A percentile compares a stretch with the other conserved stretches of the same genome.
Evolutionary conservation across 2,113 vertebrate genomes (phyloP).

Genomic region (Channa maculata): DNA sequence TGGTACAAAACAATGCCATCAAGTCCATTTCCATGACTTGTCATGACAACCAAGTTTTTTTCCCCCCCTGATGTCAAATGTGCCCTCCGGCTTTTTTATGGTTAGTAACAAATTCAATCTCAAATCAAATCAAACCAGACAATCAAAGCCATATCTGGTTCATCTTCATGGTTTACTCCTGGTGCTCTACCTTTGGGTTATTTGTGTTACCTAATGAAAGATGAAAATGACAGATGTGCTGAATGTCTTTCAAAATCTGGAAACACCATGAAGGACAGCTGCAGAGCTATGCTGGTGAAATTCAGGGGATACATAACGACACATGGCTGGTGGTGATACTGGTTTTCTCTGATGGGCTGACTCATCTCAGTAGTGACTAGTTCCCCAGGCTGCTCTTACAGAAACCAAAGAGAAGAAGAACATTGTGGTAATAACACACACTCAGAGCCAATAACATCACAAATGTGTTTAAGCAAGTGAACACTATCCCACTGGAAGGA

Average conservation of each 20-base stretch:
- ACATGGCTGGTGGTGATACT: conserved; percentile 50
- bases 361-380: conserved; percentile 49
- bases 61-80: conserved; percentile 20
- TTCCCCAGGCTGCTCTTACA: conserved; percentile 28
- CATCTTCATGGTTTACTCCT: conserved; percentile 24
- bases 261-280: conserved; percentile 22
- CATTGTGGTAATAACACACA: conserved; percentile 52
- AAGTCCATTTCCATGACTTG: conserved; percentile 56
- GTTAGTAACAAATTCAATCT: conserved; percentile 58
- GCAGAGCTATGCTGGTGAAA: conserved; percentile 12
- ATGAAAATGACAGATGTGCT: conserved; percentile 63
- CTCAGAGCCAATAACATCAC: conserved; percentile 41
- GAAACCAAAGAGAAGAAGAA: conserved; percentile 46
- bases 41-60: conserved; percentile 52
- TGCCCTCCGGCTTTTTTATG: conserved; percentile 66
- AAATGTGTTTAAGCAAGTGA: conserved; percentile 52
- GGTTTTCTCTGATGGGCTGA: conserved; percentile 62
- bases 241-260: conserved; percentile 39
- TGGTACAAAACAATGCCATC: conserved; percentile 65
- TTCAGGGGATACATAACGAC: conserved; percentile 58
- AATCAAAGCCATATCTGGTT: conserved; percentile 41
- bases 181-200: conserved; percentile 50
- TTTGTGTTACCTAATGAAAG: conserved; percentile 59
- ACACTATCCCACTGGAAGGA: conserved; percentile 48
- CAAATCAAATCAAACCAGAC: conserved; percentile 58